Base-by-base conservation (phyloP, 64 coral and sea anemone species). In the Pocillopora verrucosa region DNA sequence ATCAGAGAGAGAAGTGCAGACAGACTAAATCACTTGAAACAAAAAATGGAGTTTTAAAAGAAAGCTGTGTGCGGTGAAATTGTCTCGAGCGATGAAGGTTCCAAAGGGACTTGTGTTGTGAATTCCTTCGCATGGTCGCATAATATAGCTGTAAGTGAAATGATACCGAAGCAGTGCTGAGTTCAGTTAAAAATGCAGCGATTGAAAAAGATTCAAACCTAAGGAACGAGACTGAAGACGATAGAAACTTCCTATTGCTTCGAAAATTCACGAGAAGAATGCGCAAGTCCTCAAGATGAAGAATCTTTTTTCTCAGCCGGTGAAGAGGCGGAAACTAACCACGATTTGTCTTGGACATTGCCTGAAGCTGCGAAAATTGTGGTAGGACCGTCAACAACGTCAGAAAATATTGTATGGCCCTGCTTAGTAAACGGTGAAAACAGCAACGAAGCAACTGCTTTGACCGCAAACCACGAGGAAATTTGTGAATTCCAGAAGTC, bases 281-380 rank as follows among this genome's bases (percentile, higher is more conserved):
- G 80, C 38, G n/a, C n/a, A 10, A 84, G 80, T 38, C 80, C 62
- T 22, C 80, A 84, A 51, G 80, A 84, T 68, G 80, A 84, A n/a
- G 80, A 84, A 11, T 84, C 80, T 9, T 84, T 84, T 20, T 84
- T 45, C 24, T 84, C 80, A n/a, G 80, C 80, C 63, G 80, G 68
- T 41, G 80, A 84, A 35, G 62, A 61, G 34, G 80, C 65, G 68
- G 68, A 25, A 25, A 82, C 26, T 84, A 35, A 34, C 19, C 61
- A 68, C 56, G 41, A 17, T 35, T 34, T 45, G 16, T 84, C 80
- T 1, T 22, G 11, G 16, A n/a, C 80, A 68, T 35, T 68, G 36
- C 4, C 11, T 22, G 16, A 69, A 5, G 34, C 45, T 12, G 24
- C 61, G 26, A 61, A 84, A 84, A 35, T 5, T 68, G 16, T 67